Evolutionary conservation across 2,888 invertebrate species (phyloP).

Genomic region (Lithophane leautieri): DNA sequence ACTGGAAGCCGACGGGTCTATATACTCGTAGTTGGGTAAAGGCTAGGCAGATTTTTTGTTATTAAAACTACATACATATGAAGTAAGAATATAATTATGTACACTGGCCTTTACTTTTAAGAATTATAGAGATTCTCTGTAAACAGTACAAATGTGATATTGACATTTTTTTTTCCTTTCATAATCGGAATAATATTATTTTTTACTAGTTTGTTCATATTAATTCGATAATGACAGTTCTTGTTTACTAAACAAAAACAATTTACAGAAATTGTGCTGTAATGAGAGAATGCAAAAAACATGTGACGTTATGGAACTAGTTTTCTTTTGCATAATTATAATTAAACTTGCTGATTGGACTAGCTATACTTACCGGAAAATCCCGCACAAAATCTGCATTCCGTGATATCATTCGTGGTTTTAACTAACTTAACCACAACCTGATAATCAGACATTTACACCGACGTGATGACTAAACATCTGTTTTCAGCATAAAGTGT

Average conservation of each 20-base stretch:
- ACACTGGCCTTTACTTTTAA: constrained; percentile 15
- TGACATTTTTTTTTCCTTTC: neutral
- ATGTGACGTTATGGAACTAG: neutral
- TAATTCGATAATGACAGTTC: neutral
- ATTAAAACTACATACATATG: neutral
- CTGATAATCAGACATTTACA: too few relatives aligned
- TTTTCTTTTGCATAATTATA: neutral
- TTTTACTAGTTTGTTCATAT: neutral
- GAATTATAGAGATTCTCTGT: constrained; percentile 7
- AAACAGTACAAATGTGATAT: neutral
- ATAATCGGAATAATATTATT: constrained; percentile 18
- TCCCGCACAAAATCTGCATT: neutral
- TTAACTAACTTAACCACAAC: neutral
- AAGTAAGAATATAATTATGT: neutral
- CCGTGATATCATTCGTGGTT: neutral
- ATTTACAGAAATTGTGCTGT: neutral
- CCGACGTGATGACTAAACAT: neutral
- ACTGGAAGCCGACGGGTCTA: too few relatives aligned
- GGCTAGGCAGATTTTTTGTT: neutral
- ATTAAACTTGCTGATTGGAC: neutral
- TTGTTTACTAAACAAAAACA: neutral
- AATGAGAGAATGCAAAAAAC: neutral
- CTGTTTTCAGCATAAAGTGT: neutral
- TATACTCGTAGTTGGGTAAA: too few relatives aligned
- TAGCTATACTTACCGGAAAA: too few relatives aligned